Base-by-base conservation (phyloP, 1,140 invertebrate genomes). In the Matsumurasca onukii region DNA sequence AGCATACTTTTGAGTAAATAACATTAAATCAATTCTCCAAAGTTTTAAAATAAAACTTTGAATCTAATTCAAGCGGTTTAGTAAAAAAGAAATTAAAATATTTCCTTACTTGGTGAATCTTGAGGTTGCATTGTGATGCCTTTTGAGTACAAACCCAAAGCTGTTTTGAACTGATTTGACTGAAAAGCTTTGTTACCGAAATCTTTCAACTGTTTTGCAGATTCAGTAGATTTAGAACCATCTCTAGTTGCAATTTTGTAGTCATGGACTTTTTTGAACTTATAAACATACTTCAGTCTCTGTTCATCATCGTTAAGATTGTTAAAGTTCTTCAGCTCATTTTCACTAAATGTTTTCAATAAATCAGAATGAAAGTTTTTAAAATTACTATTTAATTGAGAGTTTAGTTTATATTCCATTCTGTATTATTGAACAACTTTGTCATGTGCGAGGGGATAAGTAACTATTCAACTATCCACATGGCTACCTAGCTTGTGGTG, bases 161-260 rank as follows among this genome's bases (percentile, higher is more conserved):
- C 91, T 73, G 86, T 85, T n/a, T 79, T 70, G 81, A 89, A 94
- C 73, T 92, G 85, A 65, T 89, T 89, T 71, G 85, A 85, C 73
- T 90, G 88, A 73, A 95, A 96, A 27, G 84, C 86, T 55, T 83
- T 82, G 76, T 96, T 96, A 20, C 93, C 95, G 68, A 85, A 81
- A 59, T 88, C 84, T 78, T 95, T 92, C 2, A 88, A 78, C 64
- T 82, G 77, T 22, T 84, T 78, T 0, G 92, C 87, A 22, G 34
- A 61, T 12, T 68, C 66, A 22, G 20, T 12, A 59, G 31, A 57
- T 61, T 68, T 68, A 2, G 29, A 22, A 30, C n/a, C 45, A 22
- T 31, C 29, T 34, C 20, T 27, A 1, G 20, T 22, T 17, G 30
- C 9, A 39, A 61, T 55, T 31, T 61, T 48, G 25, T 39, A 61